Evolutionary conservation across 1,140 invertebrate species (phyloP).

Genomic region (Pteromalus puparum): DNA sequence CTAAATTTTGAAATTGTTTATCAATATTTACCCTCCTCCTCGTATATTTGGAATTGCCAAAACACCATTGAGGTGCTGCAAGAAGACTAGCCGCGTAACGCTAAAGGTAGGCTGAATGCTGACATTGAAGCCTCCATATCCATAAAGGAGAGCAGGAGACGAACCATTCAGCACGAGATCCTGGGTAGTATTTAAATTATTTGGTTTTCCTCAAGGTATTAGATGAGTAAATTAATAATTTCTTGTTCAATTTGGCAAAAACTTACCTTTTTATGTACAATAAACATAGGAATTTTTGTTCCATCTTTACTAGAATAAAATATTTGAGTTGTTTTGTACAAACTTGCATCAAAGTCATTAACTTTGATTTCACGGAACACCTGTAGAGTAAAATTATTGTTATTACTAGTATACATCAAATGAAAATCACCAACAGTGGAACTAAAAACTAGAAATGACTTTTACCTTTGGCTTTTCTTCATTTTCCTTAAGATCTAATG

Average conservation of each 20-base stretch:
- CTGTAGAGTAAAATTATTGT: conserved; percentile 70
- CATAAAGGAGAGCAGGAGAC: conserved; percentile 91
- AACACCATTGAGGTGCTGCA: conserved; percentile 92
- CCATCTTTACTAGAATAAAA: conserved; percentile 97
- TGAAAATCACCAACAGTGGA: conserved; percentile 1
- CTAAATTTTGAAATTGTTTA: conserved; percentile 23
- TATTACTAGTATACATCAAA: neutral
- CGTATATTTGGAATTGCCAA: conserved; percentile 95
- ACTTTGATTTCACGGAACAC: conserved; percentile 90
- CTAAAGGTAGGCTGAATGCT: conserved; percentile 91
- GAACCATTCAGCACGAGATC: conserved; percentile 80
- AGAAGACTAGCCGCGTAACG: conserved; percentile 89
- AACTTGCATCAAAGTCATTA: conserved; percentile 86
- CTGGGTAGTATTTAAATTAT: conserved; percentile 65
- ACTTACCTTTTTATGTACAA: conserved; percentile 88
- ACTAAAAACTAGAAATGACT: conserved; percentile 18
- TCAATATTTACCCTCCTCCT: conserved; percentile 88
- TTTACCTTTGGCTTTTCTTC: conserved; percentile 76
- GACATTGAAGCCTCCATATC: conserved; percentile 98
- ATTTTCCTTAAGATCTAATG: conserved; percentile 85
- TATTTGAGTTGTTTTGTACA: conserved; percentile 92
- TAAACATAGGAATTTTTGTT: conserved; percentile 98
- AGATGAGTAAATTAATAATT: conserved; percentile 36
- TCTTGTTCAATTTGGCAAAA: conserved; percentile 15
- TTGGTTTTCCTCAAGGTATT: conserved; percentile 37